These are phyloP conservation scores for Vidua chalybeata DNA, from an alignment of 2,113 vertebrate species.

Conservation along the genomic window DNA sequence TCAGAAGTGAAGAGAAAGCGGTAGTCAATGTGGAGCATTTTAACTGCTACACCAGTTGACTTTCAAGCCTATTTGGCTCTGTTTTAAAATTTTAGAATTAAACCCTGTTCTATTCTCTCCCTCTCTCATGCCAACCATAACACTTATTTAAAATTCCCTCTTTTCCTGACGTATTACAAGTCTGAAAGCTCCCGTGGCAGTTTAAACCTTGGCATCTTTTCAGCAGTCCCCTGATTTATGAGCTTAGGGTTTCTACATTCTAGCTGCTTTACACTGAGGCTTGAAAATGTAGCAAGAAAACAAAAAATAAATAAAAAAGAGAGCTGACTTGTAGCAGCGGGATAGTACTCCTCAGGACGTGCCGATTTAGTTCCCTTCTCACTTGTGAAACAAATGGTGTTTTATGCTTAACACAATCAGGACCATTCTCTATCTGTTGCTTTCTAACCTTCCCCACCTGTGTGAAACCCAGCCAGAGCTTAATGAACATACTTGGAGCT, in stretches of 20 bases:
- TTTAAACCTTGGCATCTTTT: conserved; percentile 53
- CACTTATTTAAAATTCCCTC: conserved; percentile 37
- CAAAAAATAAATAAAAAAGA: conserved; percentile 44
- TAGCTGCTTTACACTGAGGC: conserved; percentile 9
- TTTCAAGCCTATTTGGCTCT: not conserved
- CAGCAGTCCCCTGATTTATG: conserved; percentile 53
- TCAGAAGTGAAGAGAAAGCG: not conserved
- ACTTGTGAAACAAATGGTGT: conserved; percentile 87
- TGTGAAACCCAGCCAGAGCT: conserved; percentile 86
- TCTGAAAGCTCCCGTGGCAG: not conserved
- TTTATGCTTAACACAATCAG: conserved; percentile 92
- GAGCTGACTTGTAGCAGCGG: not conserved
- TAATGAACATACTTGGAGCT: conserved; percentile 92
- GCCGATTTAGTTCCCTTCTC: conserved; percentile 34
- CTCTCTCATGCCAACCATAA: conserved; percentile 40
- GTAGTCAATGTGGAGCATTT: not conserved
- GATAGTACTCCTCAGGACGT: conserved; percentile 42
- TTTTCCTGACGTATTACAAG: conserved; percentile 9
- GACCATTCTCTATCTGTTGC: conserved; percentile 86
- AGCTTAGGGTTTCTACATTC: conserved; percentile 22
- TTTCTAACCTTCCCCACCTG: conserved; percentile 91
- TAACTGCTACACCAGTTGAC: not conserved
- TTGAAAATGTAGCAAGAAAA: conserved; percentile 43
- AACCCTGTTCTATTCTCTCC: conserved; percentile 23
- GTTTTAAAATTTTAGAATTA: conserved; percentile 30